Evolutionary conservation across 2,888 invertebrate genomes (phyloP).

Genomic region (Spisula solida): DNA sequence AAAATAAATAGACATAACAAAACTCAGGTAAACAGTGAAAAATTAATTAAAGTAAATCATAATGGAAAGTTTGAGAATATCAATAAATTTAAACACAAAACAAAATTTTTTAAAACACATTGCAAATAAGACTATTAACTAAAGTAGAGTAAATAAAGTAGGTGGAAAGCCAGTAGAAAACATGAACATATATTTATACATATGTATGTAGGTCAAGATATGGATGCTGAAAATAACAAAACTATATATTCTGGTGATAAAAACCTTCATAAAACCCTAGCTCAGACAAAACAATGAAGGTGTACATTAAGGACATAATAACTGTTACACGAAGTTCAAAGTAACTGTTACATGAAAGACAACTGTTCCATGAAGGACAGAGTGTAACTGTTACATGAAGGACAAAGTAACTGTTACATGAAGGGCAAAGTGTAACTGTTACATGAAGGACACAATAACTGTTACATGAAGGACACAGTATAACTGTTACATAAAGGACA

Average conservation of each 20-base stretch:
- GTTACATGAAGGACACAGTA: no score
- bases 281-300: not conserved
- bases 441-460: no score
- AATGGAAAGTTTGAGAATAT: not conserved
- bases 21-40: not conserved
- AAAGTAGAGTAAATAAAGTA: not conserved
- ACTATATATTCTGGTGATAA: not conserved
- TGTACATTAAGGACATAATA: no score
- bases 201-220: not conserved
- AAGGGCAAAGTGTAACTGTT: no score
- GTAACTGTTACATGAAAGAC: no score
- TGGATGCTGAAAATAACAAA: constrained; percentile 5
- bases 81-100: not conserved
- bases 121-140: not conserved
- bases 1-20: not conserved
- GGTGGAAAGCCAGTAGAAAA: not conserved
- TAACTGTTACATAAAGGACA: no score
- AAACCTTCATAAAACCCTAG: not conserved
- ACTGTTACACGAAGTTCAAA: no score
- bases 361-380: no score
- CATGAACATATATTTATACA: not conserved
- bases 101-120: not conserved
- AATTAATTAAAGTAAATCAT: not conserved
- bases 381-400: no score
- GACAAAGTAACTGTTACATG: no score